Conservation (phyloP, 2,888 invertebrate species). For the Phyllotreta striolata region DNA sequence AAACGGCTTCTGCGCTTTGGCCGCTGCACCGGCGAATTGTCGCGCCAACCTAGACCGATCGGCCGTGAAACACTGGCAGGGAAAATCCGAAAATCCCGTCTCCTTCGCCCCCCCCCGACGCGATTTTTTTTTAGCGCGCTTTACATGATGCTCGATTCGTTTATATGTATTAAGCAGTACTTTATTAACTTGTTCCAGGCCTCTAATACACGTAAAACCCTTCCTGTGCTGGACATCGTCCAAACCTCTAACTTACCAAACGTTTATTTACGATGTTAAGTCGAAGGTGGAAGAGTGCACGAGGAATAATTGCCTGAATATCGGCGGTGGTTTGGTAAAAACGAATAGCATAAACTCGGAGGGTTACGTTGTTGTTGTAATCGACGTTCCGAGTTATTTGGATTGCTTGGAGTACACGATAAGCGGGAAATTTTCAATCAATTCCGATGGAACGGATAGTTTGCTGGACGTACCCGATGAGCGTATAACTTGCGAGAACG, state of each 20-base stretch:
- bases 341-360: slow-evolving; percentile 18
- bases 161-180: too few species aligned
- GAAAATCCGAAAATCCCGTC: slow-evolving; percentile 8
- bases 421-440: slow-evolving; percentile 19
- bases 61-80: slow-evolving; percentile 4
- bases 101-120: background rate
- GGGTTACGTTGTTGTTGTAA: slow-evolving; percentile 36
- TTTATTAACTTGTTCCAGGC: slow-evolving; percentile 40
- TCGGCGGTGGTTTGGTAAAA: slow-evolving; percentile 29
- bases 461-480: slow-evolving; percentile 24
- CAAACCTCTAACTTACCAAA: slow-evolving; percentile 41
- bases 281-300: background rate
- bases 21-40: slow-evolving; percentile 10
- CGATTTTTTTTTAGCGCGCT: background rate
- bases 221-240: slow-evolving; percentile 42
- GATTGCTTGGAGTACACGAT: slow-evolving; percentile 24
- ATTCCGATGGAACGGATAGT: slow-evolving; percentile 1
- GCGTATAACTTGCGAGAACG: slow-evolving; percentile 24
- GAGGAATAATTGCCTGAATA: slow-evolving; percentile 16
- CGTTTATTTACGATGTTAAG: slow-evolving; percentile 29
- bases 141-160: too few species aligned
- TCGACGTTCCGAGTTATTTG: slow-evolving; percentile 31
- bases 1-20: slow-evolving; percentile 36
- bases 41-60: background rate
- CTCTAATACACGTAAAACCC: slow-evolving; percentile 36